These are phyloP conservation scores for Philaenus spumarius DNA, from an alignment of 1,140 invertebrate species.

Conservation along the genomic window DNA sequence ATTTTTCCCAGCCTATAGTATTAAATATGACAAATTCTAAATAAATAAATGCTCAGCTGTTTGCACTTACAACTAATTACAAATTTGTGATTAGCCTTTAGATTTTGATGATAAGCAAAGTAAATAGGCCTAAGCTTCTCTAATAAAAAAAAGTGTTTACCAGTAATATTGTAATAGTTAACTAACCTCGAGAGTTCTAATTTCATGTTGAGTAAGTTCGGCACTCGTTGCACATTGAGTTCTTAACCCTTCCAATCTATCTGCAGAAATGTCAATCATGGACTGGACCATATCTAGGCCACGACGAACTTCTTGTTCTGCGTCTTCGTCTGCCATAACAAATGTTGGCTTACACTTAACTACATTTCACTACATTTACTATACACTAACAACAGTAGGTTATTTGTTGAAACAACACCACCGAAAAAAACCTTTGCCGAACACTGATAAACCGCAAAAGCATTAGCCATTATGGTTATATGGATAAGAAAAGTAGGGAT, in stretches of 20 bases:
- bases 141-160: not conserved
- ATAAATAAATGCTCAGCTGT: too few relatives aligned
- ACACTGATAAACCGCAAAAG: too few relatives aligned
- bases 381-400: too few relatives aligned
- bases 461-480: too few relatives aligned
- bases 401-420: too few relatives aligned
- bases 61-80: not conserved
- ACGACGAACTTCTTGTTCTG: slow-evolving; percentile 22
- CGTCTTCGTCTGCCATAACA: slow-evolving; percentile 27
- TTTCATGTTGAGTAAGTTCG: slow-evolving; percentile 91
- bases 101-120: not conserved
- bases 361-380: too few relatives aligned
- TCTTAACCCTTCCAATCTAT: slow-evolving; percentile 82
- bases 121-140: not conserved
- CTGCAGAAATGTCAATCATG: slow-evolving; percentile 92
- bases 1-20: too few relatives aligned
- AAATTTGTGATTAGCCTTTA: too few relatives aligned
- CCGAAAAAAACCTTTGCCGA: too few relatives aligned
- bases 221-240: slow-evolving; percentile 88
- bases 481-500: too few relatives aligned
- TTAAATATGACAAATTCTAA: too few relatives aligned
- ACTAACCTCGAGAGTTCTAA: slow-evolving; percentile 81
- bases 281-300: slow-evolving; percentile 58
- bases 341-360: not conserved
- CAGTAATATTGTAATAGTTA: not conserved